Conservation (phyloP, 2,888 invertebrate genomes). For the Athalia rosae region DNA sequence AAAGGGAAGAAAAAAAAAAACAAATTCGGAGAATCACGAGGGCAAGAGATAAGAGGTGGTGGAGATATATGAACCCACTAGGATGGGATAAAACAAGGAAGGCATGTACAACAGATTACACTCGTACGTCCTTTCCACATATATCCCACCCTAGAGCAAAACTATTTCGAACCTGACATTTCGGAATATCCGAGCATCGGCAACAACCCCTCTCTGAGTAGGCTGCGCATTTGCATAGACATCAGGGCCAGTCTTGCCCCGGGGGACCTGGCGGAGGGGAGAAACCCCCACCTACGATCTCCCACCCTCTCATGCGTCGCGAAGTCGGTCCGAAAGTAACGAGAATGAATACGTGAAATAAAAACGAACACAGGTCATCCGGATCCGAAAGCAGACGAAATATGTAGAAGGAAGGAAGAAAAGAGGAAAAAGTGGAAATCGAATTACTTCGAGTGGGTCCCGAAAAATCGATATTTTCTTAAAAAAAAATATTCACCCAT, state of each 20-base stretch:
- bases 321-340: conserved; percentile 22
- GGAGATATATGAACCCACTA: neutral
- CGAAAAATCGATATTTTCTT: no score
- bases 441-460: no score
- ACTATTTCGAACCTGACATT: conserved; percentile 38
- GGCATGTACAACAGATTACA: no score
- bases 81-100: neutral
- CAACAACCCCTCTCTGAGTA: conserved; percentile 12
- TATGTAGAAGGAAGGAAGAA: no score
- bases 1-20: no score
- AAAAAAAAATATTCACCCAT: no score
- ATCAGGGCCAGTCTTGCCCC: conserved; percentile 39
- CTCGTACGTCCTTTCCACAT: conserved; percentile 14
- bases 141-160: conserved; percentile 27
- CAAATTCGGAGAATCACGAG: no score
- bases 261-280: conserved; percentile 17
- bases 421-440: no score
- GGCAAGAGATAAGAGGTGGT: no score
- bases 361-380: conserved; percentile 9
- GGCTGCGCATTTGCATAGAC: conserved; percentile 28
- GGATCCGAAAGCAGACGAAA: no score
- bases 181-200: conserved; percentile 33
- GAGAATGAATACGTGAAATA: neutral
- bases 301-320: neutral
- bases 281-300: neutral